phyloP scores from a whole-genome alignment of 2,797 vertebrate genomes.

The Eospalax fontanierii region DNA sequence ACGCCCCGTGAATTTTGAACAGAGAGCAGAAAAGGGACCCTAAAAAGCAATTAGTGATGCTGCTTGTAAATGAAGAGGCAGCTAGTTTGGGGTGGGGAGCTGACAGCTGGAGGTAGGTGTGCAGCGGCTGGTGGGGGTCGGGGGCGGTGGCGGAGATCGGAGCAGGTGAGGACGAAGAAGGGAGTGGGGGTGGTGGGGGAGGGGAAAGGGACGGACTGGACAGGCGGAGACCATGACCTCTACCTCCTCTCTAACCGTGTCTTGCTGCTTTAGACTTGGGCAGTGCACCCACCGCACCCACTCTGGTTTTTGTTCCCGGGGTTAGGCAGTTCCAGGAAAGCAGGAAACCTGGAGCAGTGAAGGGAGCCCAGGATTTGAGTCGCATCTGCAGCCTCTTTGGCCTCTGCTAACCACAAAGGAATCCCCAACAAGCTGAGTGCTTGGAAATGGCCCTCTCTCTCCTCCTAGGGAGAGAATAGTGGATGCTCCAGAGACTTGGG shows the following conservation, averaged over 20 bases:
- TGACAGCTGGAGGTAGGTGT: constrained; percentile 82
- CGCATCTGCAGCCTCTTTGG: not conserved
- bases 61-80: constrained; percentile 90
- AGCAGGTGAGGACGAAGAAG: constrained; percentile 64
- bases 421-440: not conserved
- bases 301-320: not conserved
- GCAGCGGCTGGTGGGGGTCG: constrained; percentile 60
- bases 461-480: not conserved
- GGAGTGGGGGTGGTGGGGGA: not conserved
- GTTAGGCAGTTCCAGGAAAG: not conserved
- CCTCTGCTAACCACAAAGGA: not conserved
- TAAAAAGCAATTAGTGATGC: constrained; percentile 94
- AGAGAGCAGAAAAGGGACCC: constrained; percentile 90
- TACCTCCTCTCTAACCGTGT: not conserved
- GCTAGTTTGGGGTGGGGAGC: constrained; percentile 75
- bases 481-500: constrained; percentile 37
- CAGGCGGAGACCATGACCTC: not conserved
- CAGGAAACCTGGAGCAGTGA: not conserved
- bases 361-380: not conserved
- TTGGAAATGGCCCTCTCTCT: not conserved
- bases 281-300: not conserved
- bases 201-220: not conserved
- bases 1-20: constrained; percentile 93
- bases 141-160: constrained; percentile 12
- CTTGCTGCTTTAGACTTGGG: not conserved